Percentiles rank a stretch among this genome's conserved stretches.
Conservation (phyloP, 2,797 vertebrate genomes). For the Lateolabrax maculatus region DNA sequence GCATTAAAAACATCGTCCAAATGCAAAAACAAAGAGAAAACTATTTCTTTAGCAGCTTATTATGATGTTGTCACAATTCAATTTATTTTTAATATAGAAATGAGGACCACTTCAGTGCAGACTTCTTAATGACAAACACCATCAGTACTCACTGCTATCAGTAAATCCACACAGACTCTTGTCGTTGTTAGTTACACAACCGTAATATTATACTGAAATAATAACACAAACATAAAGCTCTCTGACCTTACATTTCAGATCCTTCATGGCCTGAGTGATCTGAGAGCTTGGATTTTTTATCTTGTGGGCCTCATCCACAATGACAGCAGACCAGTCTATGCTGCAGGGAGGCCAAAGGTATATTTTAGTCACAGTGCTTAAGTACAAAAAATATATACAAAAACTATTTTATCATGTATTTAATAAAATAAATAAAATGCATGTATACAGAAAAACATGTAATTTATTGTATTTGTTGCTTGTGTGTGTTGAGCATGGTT, state of each 20-base stretch:
- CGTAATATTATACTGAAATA: background rate
- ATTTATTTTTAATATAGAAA: background rate
- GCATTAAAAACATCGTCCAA: background rate
- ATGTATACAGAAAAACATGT: background rate
- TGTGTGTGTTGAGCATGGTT: background rate
- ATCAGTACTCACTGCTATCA: background rate
- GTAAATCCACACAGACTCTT: background rate
- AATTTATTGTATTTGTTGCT: too few relatives aligned
- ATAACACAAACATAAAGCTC: conserved; percentile 56
- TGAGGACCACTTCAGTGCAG: background rate
- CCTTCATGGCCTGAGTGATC: conserved; percentile 94
- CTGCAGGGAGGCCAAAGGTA: conserved; percentile 74
- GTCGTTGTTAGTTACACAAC: conserved; percentile 9
- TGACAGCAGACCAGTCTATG: conserved; percentile 92
- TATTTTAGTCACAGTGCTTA: background rate
- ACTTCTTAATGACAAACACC: background rate
- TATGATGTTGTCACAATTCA: background rate
- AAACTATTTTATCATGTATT: background rate
- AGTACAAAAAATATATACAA: background rate
- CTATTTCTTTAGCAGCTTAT: background rate
- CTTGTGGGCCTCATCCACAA: conserved; percentile 97
- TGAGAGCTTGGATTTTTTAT: conserved; percentile 96
- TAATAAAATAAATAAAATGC: background rate
- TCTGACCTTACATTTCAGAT: conserved; percentile 89
- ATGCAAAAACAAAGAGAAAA: background rate